Conservation (phyloP, 2,113 vertebrate species). For the Abramis brama region DNA sequence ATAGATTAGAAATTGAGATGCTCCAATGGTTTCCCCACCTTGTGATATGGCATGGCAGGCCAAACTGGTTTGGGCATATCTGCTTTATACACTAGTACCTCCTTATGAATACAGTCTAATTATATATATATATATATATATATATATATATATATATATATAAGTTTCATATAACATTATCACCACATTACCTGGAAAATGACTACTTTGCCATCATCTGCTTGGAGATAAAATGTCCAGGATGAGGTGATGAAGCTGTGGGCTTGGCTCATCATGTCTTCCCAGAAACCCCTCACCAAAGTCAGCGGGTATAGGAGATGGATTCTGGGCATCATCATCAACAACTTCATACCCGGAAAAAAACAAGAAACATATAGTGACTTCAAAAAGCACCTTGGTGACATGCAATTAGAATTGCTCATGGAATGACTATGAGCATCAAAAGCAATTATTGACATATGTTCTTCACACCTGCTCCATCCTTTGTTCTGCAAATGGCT, state of each 20-base stretch:
- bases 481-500: constrained; percentile 89
- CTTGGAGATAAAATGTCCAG: constrained; percentile 98
- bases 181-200: constrained; percentile 87
- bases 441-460: neutral
- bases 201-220: constrained; percentile 94
- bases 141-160: no score
- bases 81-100: neutral
- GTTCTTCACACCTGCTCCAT: constrained; percentile 83
- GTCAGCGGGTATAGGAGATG: constrained; percentile 92
- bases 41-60: no score
- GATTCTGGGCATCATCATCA: constrained; percentile 93
- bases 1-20: neutral
- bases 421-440: neutral
- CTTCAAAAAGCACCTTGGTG: neutral
- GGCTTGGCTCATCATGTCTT: constrained; percentile 93
- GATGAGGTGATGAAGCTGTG: constrained; percentile 93
- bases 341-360: constrained; percentile 76
- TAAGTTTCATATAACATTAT: neutral
- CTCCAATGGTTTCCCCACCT: neutral
- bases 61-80: no score
- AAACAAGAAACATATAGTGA: neutral
- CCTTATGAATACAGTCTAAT: neutral
- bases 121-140: no score
- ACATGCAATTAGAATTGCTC: neutral
- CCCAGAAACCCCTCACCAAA: constrained; percentile 91